These are phyloP conservation scores for Drosophila eugracilis DNA, from an alignment of 1,140 invertebrate genomes.

Conservation along the genomic window DNA sequence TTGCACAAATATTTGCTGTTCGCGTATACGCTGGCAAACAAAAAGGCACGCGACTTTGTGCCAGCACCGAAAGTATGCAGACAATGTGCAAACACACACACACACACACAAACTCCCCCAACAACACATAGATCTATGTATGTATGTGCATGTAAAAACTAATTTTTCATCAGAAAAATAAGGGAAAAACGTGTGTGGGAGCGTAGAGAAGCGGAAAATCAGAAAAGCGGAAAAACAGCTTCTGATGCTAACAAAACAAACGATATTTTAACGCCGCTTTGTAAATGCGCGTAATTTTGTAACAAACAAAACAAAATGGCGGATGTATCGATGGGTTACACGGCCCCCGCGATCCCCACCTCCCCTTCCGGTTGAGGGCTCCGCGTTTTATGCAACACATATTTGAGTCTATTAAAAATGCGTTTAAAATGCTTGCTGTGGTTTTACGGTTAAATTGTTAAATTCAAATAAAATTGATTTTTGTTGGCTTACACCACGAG, in stretches of 20 bases:
- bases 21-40: slow-evolving; percentile 48
- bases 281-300: slow-evolving; percentile 81
- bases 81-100: slow-evolving; percentile 74
- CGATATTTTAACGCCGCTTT: slow-evolving; percentile 78
- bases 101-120: no score
- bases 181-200: slow-evolving; percentile 24
- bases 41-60: slow-evolving; percentile 77
- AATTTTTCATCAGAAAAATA: slow-evolving; percentile 78
- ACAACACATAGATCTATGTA: slow-evolving; percentile 42
- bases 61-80: slow-evolving; percentile 77
- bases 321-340: slow-evolving; percentile 39
- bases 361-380: not conserved
- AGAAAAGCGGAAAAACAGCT: slow-evolving; percentile 11
- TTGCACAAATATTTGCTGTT: slow-evolving; percentile 66
- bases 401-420: slow-evolving; percentile 85
- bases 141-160: slow-evolving; percentile 67
- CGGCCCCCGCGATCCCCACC: not conserved
- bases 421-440: slow-evolving; percentile 85
- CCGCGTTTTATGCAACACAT: slow-evolving; percentile 81
- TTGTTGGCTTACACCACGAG: slow-evolving; percentile 47
- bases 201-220: not conserved
- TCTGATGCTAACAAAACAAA: slow-evolving; percentile 38
- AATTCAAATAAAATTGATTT: slow-evolving; percentile 83
- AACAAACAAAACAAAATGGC: slow-evolving; percentile 79
- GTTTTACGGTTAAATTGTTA: slow-evolving; percentile 84